Conservation (phyloP, 2,113 vertebrate species). For the Phrynosoma platyrhinos region DNA sequence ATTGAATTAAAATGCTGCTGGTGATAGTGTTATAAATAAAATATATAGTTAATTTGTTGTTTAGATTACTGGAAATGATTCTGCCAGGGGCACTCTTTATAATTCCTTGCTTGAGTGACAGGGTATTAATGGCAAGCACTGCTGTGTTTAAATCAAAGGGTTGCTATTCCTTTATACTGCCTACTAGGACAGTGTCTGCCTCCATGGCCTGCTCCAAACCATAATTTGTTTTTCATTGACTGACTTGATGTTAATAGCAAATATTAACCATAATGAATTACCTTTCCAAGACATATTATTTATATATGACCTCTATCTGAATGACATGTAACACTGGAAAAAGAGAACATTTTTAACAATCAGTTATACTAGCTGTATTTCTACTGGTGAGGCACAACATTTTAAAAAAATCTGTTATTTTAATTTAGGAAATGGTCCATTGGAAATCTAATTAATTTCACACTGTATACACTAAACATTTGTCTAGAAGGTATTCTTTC, state of each 20-base stretch:
- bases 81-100: conserved; percentile 33
- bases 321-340: not conserved
- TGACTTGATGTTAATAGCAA: conserved; percentile 26
- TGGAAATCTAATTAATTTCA: too few species aligned
- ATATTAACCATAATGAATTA: conserved; percentile 28
- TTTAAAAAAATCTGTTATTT: not conserved
- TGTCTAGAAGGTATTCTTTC: not conserved
- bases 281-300: conserved; percentile 16
- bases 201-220: conserved; percentile 26
- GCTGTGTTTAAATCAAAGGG: conserved; percentile 46
- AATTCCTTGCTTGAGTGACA: conserved; percentile 54
- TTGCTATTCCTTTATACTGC: conserved; percentile 26
- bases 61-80: conserved; percentile 40
- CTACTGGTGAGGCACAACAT: conserved; percentile 11
- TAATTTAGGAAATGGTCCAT: not conserved
- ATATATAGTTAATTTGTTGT: conserved; percentile 58
- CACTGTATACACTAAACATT: not conserved
- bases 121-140: conserved; percentile 12
- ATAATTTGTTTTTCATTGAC: conserved; percentile 33
- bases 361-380: not conserved
- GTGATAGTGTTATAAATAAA: conserved; percentile 63
- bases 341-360: not conserved
- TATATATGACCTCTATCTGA: conserved; percentile 1
- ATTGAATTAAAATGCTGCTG: conserved; percentile 47
- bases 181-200: conserved; percentile 21